Percentiles rank a stretch among this genome's conserved stretches.
phyloP scores from a whole-genome alignment of 1,140 invertebrate species.

The Cyclina sinensis region DNA sequence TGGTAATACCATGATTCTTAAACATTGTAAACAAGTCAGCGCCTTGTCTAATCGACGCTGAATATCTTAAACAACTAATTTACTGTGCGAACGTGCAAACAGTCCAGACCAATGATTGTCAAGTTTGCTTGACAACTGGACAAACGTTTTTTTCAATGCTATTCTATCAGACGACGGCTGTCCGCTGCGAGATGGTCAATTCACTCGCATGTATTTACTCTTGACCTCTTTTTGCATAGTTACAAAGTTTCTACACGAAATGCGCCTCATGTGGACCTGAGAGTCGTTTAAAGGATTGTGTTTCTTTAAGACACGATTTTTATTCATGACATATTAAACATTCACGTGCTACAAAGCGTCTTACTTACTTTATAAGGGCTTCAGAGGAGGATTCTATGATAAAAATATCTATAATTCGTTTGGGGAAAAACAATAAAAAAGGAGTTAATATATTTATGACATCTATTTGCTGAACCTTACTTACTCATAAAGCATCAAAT shows the following conservation, averaged over 20 bases:
- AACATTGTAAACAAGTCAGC: slow-evolving; percentile 48
- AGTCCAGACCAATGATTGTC: background rate
- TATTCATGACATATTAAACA: too few species aligned
- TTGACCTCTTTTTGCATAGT: slow-evolving; percentile 11
- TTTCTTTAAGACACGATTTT: too few species aligned
- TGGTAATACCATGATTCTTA: slow-evolving; percentile 28
- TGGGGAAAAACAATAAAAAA: too few species aligned
- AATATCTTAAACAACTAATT: slow-evolving; percentile 20
- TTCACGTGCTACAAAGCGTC: too few species aligned
- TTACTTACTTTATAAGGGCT: too few species aligned
- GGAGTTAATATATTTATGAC: too few species aligned
- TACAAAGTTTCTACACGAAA: background rate
- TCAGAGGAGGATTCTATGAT: too few species aligned
- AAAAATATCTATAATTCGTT: too few species aligned
- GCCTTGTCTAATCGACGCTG: slow-evolving; percentile 25
- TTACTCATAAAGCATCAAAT: too few species aligned
- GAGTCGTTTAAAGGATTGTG: too few species aligned
- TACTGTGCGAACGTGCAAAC: slow-evolving; percentile 53
- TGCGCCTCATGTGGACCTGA: too few species aligned
- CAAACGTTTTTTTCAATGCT: background rate
- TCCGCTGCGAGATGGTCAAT: background rate
- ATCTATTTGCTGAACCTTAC: too few species aligned
- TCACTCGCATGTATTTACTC: background rate
- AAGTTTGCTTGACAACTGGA: slow-evolving; percentile 54
- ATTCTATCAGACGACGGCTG: background rate